Conservation (phyloP, 2,797 vertebrate genomes). For the Eremophila alpestris region DNA sequence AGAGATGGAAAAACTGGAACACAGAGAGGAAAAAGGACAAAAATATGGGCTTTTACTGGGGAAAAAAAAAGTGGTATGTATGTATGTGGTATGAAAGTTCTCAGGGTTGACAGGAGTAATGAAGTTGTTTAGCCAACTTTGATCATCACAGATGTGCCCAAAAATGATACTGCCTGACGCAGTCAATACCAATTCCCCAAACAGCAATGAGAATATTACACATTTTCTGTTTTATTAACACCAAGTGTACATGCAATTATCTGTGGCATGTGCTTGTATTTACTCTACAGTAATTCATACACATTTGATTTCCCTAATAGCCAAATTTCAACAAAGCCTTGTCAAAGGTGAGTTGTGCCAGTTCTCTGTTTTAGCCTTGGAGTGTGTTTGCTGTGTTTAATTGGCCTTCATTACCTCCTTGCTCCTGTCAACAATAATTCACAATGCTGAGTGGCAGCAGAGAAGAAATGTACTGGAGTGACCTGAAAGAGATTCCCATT, state of each 20-base stretch:
- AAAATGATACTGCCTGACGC: not conserved
- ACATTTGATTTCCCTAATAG: not conserved
- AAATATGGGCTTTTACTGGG: not conserved
- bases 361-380: not conserved
- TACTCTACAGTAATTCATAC: not conserved
- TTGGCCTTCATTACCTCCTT: not conserved
- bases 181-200: not conserved
- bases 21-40: not conserved
- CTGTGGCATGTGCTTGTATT: not conserved
- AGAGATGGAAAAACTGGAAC: not conserved
- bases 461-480: not conserved
- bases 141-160: not conserved
- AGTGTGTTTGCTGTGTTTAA: not conserved
- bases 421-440: not conserved
- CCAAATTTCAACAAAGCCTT: not conserved
- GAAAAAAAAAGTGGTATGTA: rapidly evolving
- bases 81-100: not conserved
- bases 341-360: not conserved
- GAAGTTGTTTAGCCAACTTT: not conserved
- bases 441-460: not conserved
- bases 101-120: not conserved
- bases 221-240: not conserved
- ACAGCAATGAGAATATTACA: not conserved
- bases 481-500: not conserved
- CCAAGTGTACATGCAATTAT: not conserved